These are phyloP conservation scores for Streptopelia turtur DNA, from an alignment of 2,797 vertebrate species.

Conservation along the genomic window DNA sequence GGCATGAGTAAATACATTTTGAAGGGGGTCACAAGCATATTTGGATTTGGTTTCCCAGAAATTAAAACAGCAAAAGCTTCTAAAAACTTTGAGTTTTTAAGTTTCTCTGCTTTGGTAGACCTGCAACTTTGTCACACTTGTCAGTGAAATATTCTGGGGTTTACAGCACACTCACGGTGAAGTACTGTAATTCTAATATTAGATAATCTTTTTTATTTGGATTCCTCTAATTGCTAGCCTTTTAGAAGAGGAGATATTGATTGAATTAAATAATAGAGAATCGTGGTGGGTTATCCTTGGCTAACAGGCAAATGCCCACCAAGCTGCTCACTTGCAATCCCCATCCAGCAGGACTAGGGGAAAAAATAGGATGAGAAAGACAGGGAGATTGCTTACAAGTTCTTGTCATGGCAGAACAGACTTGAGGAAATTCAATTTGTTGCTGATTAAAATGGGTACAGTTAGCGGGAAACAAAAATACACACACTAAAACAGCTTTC, in stretches of 20 bases:
- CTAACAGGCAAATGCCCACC: not conserved
- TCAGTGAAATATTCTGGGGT: not conserved
- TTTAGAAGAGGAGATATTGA: not conserved
- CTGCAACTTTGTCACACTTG: not conserved
- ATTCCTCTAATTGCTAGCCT: not conserved
- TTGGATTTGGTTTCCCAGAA: not conserved
- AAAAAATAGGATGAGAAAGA: not conserved
- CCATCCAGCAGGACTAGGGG: no score
- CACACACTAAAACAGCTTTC: not conserved
- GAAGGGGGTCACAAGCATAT: not conserved
- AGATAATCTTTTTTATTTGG: not conserved
- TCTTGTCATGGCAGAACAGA: not conserved
- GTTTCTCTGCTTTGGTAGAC: not conserved
- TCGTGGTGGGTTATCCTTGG: not conserved
- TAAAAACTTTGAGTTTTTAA: not conserved
- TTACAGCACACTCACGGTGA: not conserved
- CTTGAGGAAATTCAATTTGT: no score
- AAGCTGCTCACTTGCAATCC: no score
- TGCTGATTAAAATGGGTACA: not conserved
- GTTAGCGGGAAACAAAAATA: not conserved
- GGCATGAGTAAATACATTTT: not conserved
- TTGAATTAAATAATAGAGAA: not conserved
- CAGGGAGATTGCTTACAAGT: not conserved
- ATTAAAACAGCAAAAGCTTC: not conserved
- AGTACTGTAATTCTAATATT: not conserved